phyloP scores from a whole-genome alignment of 1,140 invertebrate species.

The Acromyrmex heyeri region DNA sequence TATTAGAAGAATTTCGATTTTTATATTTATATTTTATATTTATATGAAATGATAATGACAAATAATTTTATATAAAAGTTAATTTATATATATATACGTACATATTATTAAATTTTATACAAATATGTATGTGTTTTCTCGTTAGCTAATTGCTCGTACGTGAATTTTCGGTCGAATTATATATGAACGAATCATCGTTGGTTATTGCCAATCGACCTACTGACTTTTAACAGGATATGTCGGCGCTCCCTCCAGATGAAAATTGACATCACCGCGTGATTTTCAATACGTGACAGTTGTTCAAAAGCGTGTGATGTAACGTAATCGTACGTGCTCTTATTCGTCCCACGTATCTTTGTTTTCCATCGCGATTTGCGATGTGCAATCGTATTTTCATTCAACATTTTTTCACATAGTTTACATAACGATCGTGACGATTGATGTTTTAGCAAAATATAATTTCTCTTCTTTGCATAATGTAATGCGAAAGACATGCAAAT shows the following conservation, averaged over 20 bases:
- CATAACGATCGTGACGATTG: constrained; percentile 61
- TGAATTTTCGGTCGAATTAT: constrained; percentile 39
- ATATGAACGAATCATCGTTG: constrained; percentile 45
- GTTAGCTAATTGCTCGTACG: constrained; percentile 6
- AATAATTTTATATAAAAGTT: constrained; percentile 6
- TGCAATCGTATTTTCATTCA: background rate
- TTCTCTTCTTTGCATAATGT: constrained; percentile 4
- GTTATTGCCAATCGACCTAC: constrained; percentile 47
- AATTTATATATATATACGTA: too few relatives aligned
- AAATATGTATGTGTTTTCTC: background rate
- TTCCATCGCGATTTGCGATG: background rate
- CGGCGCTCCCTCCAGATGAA: constrained; percentile 60
- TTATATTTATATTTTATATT: too few relatives aligned
- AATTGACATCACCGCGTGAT: constrained; percentile 63
- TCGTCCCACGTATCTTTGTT: constrained; percentile 34
- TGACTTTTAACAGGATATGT: constrained; percentile 54
- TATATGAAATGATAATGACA: background rate
- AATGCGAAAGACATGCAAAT: constrained; percentile 41
- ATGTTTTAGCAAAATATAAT: constrained; percentile 56
- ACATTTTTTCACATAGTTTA: constrained; percentile 7
- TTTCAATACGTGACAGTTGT: constrained; percentile 56
- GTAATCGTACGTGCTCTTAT: constrained; percentile 29
- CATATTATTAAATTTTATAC: background rate
- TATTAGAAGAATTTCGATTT: background rate
- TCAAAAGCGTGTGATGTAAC: constrained; percentile 49